Base-by-base conservation (phyloP, 2,113 vertebrate species). In the Fukomys damarensis region DNA sequence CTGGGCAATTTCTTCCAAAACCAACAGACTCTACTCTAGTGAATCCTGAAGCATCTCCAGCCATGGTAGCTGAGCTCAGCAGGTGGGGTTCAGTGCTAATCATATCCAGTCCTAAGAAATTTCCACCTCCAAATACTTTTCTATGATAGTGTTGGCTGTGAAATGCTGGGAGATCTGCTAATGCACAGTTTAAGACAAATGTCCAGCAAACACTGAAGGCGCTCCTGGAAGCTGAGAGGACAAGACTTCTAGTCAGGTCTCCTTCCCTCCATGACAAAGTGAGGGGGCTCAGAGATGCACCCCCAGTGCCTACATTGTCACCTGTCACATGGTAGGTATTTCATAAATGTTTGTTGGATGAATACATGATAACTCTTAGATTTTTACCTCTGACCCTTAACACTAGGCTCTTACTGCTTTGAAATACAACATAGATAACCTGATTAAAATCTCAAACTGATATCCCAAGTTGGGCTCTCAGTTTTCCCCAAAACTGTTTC, bases 291-390 rank as follows among this genome's bases (percentile, higher is more conserved):
- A 17, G 30, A 2, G 13, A 7, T 13, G 17, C 5, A 5, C 0
- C 5, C 12, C 7, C 2, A 9, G 28, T 8, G 12, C 6, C 86
- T 8, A 35, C 12, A 41, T 56, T 11, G 20, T 59, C 5, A 43
- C 22, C 24, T 26, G 14, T 32, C 65, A 30, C 1, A 4, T 14
- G n/a, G 6, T 12, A 2, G 1, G 13, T 5, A 46, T 52, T 43
- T 41, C 41, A 13, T 4, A 63, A 59, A 43, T 28, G 12, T 32
- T 70, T 46, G 35, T 16, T 70, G 58, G 28, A 13, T 30, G 35
- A 46, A 46, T 35, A 61, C 46, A 81, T 20, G 16, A 30, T 30
- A 24, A 52, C 46, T 52, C 32, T 20, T 9, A 52, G 32, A 26
- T 26, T 52, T 79, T 19, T 8, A 49, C 49, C 46, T 63, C 59